Evolutionary conservation across 2,113 vertebrate genomes (phyloP).

Genomic region (Peromyscus californicus): DNA sequence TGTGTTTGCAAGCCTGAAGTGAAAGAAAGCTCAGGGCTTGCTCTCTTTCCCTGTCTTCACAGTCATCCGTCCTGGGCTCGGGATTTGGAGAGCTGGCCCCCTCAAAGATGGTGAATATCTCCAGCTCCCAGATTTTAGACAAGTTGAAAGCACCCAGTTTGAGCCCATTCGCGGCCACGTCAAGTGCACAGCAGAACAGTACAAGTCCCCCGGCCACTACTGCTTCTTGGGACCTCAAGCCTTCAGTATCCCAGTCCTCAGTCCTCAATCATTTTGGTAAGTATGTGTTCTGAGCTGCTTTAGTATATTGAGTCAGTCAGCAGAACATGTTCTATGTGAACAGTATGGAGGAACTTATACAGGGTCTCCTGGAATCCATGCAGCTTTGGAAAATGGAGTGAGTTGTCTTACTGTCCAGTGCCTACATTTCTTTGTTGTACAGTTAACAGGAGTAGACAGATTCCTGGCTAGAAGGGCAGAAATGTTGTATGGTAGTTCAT

Average conservation of each 20-base stretch:
- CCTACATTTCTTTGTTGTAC: neutral
- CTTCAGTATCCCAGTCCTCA: constrained; percentile 86
- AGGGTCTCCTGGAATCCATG: neutral
- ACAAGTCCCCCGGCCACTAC: constrained; percentile 79
- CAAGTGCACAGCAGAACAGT: constrained; percentile 86
- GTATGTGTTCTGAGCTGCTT: constrained; percentile 78
- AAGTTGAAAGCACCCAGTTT: constrained; percentile 91
- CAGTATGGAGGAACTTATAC: neutral
- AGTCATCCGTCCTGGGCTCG: constrained; percentile 95
- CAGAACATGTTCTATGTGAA: neutral
- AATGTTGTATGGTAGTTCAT: neutral
- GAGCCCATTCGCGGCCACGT: constrained; percentile 88
- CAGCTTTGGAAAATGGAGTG: constrained; percentile 30
- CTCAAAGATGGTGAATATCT: constrained; percentile 89
- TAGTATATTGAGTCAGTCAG: neutral
- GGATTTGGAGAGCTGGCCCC: constrained; percentile 92
- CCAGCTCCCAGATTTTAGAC: constrained; percentile 92
- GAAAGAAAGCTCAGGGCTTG: constrained; percentile 39
- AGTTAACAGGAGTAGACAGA: neutral
- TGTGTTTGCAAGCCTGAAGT: constrained; percentile 17
- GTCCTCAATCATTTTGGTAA: constrained; percentile 93
- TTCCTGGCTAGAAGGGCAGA: neutral
- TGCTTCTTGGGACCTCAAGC: constrained; percentile 90
- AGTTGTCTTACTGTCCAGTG: neutral
- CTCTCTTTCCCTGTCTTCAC: constrained; percentile 37